phyloP scores from a whole-genome alignment of 2,797 vertebrate species.

The Lithobates pipiens region DNA sequence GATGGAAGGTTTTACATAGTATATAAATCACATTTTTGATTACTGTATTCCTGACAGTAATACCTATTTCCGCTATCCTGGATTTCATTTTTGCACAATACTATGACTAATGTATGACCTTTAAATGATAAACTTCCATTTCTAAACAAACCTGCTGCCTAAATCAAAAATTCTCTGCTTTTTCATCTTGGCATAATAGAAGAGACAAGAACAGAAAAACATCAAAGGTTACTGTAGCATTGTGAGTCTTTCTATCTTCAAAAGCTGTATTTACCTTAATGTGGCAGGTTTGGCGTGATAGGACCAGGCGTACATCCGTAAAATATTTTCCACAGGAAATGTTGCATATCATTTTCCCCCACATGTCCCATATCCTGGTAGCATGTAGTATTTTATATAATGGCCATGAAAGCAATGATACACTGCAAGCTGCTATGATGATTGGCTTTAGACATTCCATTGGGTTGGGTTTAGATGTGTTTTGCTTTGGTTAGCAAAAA shows the following conservation, averaged over 20 bases:
- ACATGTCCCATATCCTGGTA: not conserved
- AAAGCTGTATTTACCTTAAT: conserved; percentile 1
- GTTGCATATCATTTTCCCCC: not conserved
- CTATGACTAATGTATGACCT: not conserved
- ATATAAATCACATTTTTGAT: conserved; percentile 25
- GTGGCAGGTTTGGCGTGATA: not conserved
- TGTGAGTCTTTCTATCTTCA: not conserved
- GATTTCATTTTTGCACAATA: not conserved
- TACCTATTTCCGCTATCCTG: not conserved
- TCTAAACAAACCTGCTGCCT: not conserved
- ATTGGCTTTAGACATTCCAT: no score
- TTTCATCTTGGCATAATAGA: not conserved
- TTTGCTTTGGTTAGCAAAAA: no score
- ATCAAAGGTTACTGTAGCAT: not conserved
- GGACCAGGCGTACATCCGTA: not conserved
- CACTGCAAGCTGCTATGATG: no score
- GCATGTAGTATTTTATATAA: not conserved
- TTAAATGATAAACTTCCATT: conserved; percentile 1
- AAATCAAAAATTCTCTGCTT: not conserved
- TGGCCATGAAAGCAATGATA: no score
- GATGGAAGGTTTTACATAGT: not conserved
- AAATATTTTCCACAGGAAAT: conserved; percentile 5
- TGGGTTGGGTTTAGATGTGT: no score
- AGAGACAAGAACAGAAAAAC: not conserved
- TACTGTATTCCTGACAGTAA: not conserved